Conservation (phyloP, 2,888 invertebrate genomes). For the Watsonalla cultraria region DNA sequence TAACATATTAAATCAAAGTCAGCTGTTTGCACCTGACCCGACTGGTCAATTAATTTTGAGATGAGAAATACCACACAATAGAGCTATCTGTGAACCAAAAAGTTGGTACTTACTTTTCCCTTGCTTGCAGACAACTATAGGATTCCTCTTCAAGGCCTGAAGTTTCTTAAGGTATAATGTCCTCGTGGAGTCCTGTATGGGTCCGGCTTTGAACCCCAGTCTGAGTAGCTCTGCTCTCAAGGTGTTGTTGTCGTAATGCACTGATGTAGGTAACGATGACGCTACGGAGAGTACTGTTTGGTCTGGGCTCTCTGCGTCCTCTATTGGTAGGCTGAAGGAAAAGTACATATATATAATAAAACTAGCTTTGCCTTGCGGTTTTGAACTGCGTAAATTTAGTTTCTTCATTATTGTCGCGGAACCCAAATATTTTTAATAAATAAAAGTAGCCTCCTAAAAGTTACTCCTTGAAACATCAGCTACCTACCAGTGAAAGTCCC, state of each 20-base stretch:
- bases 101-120: constrained; percentile 42
- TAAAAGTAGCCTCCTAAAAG: too few species aligned
- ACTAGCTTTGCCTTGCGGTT: too few species aligned
- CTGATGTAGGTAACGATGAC: constrained; percentile 78
- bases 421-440: too few species aligned
- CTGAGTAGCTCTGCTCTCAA: constrained; percentile 81
- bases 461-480: too few species aligned
- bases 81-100: too few species aligned
- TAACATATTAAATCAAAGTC: too few species aligned
- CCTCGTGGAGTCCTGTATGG: constrained; percentile 87
- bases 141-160: constrained; percentile 74
- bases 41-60: too few species aligned
- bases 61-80: too few species aligned
- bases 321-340: constrained; percentile 50
- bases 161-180: constrained; percentile 87
- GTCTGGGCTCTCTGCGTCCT: constrained; percentile 54
- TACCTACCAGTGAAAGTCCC: too few species aligned
- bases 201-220: constrained; percentile 87
- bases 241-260: constrained; percentile 83
- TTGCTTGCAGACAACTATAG: constrained; percentile 31
- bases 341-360: background rate
- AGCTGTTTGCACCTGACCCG: too few species aligned
- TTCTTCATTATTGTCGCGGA: too few species aligned
- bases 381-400: too few species aligned
- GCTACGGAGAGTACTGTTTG: constrained; percentile 63